These are phyloP conservation scores for Liolophura sinensis DNA, from an alignment of 1,140 invertebrate genomes.

Conservation along the genomic window DNA sequence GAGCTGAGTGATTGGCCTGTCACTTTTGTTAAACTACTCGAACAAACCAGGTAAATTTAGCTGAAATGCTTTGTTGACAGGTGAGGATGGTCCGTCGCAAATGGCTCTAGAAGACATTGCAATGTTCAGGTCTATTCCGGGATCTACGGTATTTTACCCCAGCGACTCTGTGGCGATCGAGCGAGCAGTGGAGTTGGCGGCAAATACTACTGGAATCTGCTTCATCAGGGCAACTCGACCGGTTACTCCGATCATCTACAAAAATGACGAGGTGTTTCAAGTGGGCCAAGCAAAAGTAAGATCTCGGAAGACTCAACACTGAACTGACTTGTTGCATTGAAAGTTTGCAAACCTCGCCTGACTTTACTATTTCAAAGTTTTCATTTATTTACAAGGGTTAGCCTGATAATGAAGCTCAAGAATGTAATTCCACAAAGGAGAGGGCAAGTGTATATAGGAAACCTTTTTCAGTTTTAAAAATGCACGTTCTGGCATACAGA, in stretches of 20 bases:
- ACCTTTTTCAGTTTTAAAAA: no score
- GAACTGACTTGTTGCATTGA: no score
- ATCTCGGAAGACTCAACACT: no score
- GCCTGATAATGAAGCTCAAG: no score
- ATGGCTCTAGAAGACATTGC: constrained; percentile 97
- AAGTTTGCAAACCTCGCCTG: no score
- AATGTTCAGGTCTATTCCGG: constrained; percentile 88
- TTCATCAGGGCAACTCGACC: constrained; percentile 95
- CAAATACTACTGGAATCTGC: constrained; percentile 91
- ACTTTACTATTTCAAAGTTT: no score
- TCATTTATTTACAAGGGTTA: no score
- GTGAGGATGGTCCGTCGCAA: constrained; percentile 82
- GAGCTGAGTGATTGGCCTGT: no score
- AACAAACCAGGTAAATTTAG: background rate
- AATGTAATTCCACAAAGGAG: no score
- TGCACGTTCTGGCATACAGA: no score
- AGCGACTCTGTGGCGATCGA: constrained; percentile 91
- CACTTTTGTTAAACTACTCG: no score
- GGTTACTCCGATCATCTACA: constrained; percentile 82
- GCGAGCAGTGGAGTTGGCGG: constrained; percentile 88
- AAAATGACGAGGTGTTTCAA: constrained; percentile 80
- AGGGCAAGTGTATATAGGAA: no score
- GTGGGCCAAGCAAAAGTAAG: constrained; percentile 64
- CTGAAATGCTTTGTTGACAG: constrained; percentile 1
- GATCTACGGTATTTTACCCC: constrained; percentile 92